Conservation (phyloP, 1,140 invertebrate genomes). For the Drosophila virilis region DNA sequence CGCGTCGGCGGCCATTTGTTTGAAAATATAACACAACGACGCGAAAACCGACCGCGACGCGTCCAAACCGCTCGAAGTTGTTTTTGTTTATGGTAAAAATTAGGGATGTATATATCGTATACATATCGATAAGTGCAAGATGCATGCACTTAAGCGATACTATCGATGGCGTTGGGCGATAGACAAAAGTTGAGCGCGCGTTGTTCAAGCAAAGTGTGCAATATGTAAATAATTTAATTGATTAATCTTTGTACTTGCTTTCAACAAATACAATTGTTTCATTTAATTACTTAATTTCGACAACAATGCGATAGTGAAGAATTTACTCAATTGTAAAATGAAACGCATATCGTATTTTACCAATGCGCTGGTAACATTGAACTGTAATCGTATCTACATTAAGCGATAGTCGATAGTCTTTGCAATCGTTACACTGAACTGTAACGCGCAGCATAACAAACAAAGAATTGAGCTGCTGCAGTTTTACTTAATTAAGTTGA, state of each 20-base stretch:
- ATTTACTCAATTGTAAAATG: not conserved
- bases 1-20: conserved; percentile 59
- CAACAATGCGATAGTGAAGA: too few species aligned
- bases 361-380: not conserved
- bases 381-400: not conserved
- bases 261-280: too few species aligned
- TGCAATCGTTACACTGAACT: conserved; percentile 24
- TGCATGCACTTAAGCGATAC: not conserved
- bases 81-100: conserved; percentile 49
- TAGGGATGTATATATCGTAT: conserved; percentile 29
- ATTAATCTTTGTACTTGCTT: not conserved
- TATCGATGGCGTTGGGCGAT: not conserved
- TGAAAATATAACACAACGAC: conserved; percentile 45
- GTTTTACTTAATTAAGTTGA: not conserved
- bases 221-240: not conserved
- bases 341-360: not conserved
- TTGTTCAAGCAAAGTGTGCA: not conserved
- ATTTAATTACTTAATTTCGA: too few species aligned
- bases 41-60: conserved; percentile 37
- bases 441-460: conserved; percentile 25
- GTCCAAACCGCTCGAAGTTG: conserved; percentile 35
- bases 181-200: not conserved
- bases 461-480: conserved; percentile 1
- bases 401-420: not conserved
- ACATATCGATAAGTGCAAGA: conserved; percentile 6